These are phyloP conservation scores for Chamaetylas fuelleborni DNA, from an alignment of 2,113 vertebrate genomes.

Conservation along the genomic window DNA sequence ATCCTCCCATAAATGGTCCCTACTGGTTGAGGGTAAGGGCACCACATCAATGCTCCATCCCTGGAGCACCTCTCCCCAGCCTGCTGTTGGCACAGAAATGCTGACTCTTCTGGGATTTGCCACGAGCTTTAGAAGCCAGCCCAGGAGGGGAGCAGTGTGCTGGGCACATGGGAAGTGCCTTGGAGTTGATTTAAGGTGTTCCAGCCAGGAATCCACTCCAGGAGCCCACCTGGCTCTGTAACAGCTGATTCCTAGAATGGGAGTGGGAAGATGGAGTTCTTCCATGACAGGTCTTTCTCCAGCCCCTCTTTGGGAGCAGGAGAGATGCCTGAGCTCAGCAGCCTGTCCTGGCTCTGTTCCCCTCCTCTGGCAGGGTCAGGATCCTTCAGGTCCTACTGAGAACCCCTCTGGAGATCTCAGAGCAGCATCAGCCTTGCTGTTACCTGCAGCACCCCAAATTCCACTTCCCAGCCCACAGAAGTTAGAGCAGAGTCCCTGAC, in stretches of 20 bases:
- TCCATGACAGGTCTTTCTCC: background rate
- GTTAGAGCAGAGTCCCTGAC: background rate
- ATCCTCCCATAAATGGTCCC: background rate
- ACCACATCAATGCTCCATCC: background rate
- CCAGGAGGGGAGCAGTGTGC: background rate
- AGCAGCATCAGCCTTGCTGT: background rate
- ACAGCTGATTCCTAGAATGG: background rate
- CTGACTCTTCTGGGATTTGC: background rate
- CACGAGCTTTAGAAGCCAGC: background rate
- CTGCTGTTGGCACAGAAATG: background rate
- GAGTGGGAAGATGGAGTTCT: background rate
- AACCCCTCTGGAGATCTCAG: background rate
- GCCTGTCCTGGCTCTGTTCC: background rate
- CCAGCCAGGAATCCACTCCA: background rate
- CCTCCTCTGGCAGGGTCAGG: background rate
- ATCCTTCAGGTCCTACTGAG: background rate
- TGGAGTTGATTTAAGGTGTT: fast-evolving
- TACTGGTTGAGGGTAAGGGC: background rate
- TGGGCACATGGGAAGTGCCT: background rate
- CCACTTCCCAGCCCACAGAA: background rate
- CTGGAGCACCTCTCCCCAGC: background rate
- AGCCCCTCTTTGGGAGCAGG: background rate
- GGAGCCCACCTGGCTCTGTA: background rate
- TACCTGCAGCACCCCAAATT: background rate
- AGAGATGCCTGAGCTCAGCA: background rate